These are phyloP conservation scores for Trigoniulus corallinus DNA, from an alignment of 1,140 invertebrate species.

Conservation along the genomic window DNA sequence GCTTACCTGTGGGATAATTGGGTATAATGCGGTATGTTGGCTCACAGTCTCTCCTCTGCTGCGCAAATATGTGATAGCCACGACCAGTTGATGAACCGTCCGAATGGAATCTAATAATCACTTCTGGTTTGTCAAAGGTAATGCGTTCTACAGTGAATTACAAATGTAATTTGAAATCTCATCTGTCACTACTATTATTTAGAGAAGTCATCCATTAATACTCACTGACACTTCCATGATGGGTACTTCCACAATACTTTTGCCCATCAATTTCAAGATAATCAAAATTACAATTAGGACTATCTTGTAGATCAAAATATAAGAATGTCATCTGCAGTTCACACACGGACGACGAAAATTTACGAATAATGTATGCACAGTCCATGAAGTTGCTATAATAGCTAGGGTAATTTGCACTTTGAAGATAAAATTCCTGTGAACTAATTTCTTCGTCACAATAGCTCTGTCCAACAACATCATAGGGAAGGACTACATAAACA, in stretches of 20 bases:
- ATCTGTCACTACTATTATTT: not conserved
- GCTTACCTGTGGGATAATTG: too few relatives aligned
- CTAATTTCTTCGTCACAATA: not conserved
- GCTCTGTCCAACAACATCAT: not conserved
- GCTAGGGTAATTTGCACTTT: not conserved
- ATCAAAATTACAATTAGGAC: constrained; percentile 14
- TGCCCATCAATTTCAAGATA: constrained; percentile 16
- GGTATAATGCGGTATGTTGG: too few relatives aligned
- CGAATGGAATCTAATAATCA: not conserved
- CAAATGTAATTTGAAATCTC: not conserved
- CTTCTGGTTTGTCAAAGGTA: not conserved
- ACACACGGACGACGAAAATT: constrained; percentile 11
- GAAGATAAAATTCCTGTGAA: not conserved
- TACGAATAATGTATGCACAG: not conserved
- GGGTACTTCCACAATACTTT: constrained; percentile 14
- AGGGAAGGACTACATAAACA: not conserved
- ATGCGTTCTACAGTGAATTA: not conserved
- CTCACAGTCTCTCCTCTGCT: not conserved
- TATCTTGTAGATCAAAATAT: constrained; percentile 15
- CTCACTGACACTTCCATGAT: constrained; percentile 5
- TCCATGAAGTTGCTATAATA: not conserved
- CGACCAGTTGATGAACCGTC: not conserved
- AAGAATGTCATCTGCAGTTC: constrained; percentile 14
- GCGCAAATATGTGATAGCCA: not conserved
- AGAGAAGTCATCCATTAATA: not conserved